These are phyloP conservation scores for Takifugu rubripes DNA, from an alignment of 2,797 vertebrate species.

Conservation along the genomic window DNA sequence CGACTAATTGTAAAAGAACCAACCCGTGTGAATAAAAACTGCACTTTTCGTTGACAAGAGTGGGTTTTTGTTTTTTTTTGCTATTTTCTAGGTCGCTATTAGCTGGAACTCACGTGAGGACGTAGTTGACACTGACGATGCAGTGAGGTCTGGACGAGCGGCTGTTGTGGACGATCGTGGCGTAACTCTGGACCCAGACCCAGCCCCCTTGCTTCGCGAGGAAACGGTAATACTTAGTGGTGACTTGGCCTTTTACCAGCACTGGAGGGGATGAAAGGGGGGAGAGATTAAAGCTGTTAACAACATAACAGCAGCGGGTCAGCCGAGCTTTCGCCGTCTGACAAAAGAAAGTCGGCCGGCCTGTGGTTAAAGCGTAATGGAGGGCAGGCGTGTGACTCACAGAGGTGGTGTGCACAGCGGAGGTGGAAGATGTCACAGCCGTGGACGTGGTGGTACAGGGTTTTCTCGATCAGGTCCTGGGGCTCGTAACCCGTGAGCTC, in stretches of 20 bases:
- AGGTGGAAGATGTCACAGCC: constrained; percentile 98
- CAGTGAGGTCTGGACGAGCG: constrained; percentile 96
- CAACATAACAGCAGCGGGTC: constrained; percentile 20
- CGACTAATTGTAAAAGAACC: not conserved
- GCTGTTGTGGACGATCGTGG: constrained; percentile 98
- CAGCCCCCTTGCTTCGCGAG: constrained; percentile 96
- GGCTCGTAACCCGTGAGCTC: constrained; percentile 98
- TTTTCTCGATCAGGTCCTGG: constrained; percentile 99
- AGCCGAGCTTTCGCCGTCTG: constrained; percentile 20
- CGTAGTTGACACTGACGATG: constrained; percentile 99
- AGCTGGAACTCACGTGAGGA: constrained; percentile 90
- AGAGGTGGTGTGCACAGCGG: constrained; percentile 94
- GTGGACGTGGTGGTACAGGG: constrained; percentile 96
- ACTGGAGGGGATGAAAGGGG: constrained; percentile 72
- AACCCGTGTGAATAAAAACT: not conserved
- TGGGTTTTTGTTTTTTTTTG: not conserved
- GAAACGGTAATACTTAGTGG: constrained; percentile 98
- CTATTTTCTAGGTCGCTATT: not conserved
- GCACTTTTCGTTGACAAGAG: not conserved
- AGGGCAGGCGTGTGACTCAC: constrained; percentile 78
- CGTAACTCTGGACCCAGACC: constrained; percentile 99
- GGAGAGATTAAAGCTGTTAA: constrained; percentile 31
- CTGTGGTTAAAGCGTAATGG: constrained; percentile 24
- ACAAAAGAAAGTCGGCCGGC: constrained; percentile 22
- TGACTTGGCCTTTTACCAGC: constrained; percentile 98